Conservation (phyloP, 2,888 invertebrate genomes). For the Branchipolynoe longqiensis region DNA sequence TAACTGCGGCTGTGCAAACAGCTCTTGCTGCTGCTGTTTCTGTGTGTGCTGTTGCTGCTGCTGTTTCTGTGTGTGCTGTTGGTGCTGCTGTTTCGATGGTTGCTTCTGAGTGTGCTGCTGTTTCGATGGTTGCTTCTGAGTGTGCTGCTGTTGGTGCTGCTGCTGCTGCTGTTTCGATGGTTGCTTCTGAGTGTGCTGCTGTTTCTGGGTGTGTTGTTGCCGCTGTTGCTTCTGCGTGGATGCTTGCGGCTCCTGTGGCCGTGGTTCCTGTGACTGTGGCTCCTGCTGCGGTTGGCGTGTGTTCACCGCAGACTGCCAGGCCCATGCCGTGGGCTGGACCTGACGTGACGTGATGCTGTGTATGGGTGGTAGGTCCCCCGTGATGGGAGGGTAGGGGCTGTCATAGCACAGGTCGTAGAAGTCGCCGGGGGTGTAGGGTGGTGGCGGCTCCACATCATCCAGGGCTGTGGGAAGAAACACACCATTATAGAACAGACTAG, state of each 20-base stretch:
- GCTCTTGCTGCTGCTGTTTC: background rate
- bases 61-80: background rate
- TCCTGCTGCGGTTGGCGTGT: background rate
- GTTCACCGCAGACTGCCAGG: background rate
- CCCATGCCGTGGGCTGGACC: background rate
- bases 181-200: background rate
- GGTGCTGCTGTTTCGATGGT: background rate
- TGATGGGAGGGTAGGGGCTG: slow-evolving; percentile 49
- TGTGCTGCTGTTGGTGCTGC: background rate
- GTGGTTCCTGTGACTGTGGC: slow-evolving; percentile 28
- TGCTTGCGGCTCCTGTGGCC: slow-evolving; percentile 58
- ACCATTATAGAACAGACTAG: too few species aligned
- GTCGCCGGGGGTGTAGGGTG: slow-evolving; percentile 74
- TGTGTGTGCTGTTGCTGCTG: background rate
- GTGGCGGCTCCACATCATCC: slow-evolving; percentile 72
- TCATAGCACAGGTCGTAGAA: slow-evolving; percentile 59
- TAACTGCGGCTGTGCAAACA: background rate
- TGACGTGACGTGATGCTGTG: slow-evolving; percentile 21
- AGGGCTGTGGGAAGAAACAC: too few species aligned
- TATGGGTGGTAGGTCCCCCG: slow-evolving; percentile 59
- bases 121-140: slow-evolving; percentile 5
- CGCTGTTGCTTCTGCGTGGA: background rate
- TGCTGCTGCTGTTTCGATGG: background rate
- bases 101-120: background rate
- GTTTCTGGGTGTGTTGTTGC: slow-evolving; percentile 2